Conservation (phyloP, 2,113 vertebrate species). For the Heterocephalus glaber region DNA sequence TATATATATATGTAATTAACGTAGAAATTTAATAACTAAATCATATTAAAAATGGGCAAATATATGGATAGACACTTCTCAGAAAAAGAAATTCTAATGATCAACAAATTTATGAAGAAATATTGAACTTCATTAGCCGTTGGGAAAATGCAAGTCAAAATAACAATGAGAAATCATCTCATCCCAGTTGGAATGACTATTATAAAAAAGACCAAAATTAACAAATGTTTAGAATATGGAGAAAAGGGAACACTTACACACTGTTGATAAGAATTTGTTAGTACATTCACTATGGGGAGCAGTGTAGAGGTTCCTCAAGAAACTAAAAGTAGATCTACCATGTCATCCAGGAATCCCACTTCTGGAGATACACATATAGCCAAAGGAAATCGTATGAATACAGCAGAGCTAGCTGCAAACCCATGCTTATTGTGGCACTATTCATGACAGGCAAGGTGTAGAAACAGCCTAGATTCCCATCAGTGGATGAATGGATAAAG, state of each 20-base stretch:
- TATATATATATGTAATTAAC: background rate
- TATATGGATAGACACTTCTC: background rate
- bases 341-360: background rate
- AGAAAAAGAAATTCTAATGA: background rate
- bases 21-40: background rate
- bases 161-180: background rate
- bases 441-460: background rate
- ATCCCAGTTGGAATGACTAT: background rate
- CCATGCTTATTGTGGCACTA: background rate
- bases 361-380: background rate
- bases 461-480: background rate
- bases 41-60: background rate
- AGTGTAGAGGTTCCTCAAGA: background rate
- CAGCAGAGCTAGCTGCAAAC: background rate
- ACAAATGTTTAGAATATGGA: background rate
- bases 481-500: background rate
- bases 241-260: background rate
- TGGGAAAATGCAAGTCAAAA: background rate
- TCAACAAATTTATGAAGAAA: background rate
- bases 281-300: background rate
- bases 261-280: background rate
- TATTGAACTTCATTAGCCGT: background rate
- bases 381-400: background rate
- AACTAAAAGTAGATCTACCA: background rate
- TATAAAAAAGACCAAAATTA: background rate